phyloP scores from a whole-genome alignment of 2,888 invertebrate species.

The Listrodromus nycthemerus region DNA sequence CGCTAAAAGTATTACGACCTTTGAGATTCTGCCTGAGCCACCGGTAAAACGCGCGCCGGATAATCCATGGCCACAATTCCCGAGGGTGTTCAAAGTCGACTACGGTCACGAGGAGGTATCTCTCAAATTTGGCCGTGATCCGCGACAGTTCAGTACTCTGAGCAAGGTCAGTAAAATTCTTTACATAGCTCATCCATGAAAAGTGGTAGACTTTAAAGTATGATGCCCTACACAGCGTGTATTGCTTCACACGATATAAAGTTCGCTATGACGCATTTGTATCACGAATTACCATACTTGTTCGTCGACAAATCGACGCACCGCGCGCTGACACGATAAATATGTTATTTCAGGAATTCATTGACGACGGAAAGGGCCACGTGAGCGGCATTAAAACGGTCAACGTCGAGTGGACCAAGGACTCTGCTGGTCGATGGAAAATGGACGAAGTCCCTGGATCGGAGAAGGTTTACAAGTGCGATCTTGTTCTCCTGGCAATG shows the following conservation, averaged over 20 bases:
- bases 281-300: no score
- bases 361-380: slow-evolving; percentile 95
- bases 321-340: neutral
- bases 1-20: slow-evolving; percentile 96
- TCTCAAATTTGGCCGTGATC: slow-evolving; percentile 94
- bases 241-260: no score
- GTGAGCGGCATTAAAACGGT: slow-evolving; percentile 96
- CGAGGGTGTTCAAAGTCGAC: slow-evolving; percentile 97
- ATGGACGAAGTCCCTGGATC: slow-evolving; percentile 94
- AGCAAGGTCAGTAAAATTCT: slow-evolving; percentile 88
- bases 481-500: slow-evolving; percentile 98
- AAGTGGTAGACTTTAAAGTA: no score
- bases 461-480: slow-evolving; percentile 92
- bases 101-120: slow-evolving; percentile 98
- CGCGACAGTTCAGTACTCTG: slow-evolving; percentile 96
- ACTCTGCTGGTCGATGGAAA: slow-evolving; percentile 96
- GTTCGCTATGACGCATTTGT: no score
- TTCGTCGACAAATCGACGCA: neutral
- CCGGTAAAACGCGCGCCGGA: slow-evolving; percentile 91
- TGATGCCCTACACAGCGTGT: no score
- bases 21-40: slow-evolving; percentile 98
- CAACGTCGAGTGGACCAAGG: slow-evolving; percentile 97
- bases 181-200: no score
- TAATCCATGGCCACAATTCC: slow-evolving; percentile 99
- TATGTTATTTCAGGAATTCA: slow-evolving; percentile 88